These are phyloP conservation scores for Acromyrmex charruanus DNA, from an alignment of 1,140 invertebrate genomes.

Conservation along the genomic window DNA sequence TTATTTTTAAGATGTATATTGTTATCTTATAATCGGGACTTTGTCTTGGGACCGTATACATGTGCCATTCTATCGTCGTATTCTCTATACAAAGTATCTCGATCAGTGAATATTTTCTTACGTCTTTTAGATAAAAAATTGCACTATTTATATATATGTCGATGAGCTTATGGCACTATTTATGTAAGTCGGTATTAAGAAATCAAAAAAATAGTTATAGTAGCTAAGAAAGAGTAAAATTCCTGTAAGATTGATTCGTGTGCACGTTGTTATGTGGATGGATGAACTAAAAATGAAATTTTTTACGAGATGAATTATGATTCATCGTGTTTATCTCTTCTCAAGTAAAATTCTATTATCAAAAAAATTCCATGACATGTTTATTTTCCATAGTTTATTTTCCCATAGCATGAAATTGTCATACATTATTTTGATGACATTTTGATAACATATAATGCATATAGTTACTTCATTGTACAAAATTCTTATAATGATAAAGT, in stretches of 20 bases:
- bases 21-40: too few species aligned
- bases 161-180: not conserved
- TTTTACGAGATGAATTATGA: not conserved
- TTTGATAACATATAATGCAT: not conserved
- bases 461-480: not conserved
- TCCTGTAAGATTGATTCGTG: not conserved
- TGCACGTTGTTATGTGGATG: not conserved
- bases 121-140: not conserved
- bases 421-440: not conserved
- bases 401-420: not conserved
- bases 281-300: slow-evolving; percentile 13
- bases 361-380: not conserved
- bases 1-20: not conserved
- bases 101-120: slow-evolving; percentile 12
- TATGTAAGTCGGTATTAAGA: not conserved
- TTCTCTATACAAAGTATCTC: not conserved
- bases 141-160: not conserved
- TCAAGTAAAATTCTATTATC: slow-evolving; percentile 22
- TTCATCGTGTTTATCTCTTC: not conserved
- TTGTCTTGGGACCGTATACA: not conserved
- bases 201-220: too few species aligned
- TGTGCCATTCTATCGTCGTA: not conserved
- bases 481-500: not conserved
- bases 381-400: not conserved
- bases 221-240: not conserved